Evolutionary conservation across 2,113 vertebrate genomes (phyloP).

Genomic region (Sinosuthora webbiana): DNA sequence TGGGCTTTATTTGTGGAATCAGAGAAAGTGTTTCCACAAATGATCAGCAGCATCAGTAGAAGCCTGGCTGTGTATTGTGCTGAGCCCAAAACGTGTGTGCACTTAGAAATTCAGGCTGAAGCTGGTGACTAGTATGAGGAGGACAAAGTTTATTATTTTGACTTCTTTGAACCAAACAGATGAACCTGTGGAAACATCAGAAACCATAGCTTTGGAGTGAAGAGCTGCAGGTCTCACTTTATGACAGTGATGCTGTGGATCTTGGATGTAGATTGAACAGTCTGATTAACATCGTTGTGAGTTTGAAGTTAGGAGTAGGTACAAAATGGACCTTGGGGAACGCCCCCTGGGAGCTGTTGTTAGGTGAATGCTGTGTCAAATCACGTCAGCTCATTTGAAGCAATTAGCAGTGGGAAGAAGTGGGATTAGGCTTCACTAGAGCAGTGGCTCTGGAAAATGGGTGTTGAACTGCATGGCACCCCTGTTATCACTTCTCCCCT

Average conservation of each 20-base stretch:
- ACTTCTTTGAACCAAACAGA: background rate
- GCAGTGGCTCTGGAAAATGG: background rate
- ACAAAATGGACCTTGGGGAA: background rate
- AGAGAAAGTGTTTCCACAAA: background rate
- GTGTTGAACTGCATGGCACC: accelerated
- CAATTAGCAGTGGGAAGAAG: background rate
- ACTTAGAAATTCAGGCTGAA: background rate
- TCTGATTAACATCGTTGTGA: background rate
- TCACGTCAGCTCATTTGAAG: accelerated
- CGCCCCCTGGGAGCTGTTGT: background rate
- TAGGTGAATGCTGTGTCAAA: background rate
- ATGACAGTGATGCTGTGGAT: background rate
- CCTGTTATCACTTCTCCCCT: accelerated
- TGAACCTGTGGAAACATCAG: background rate
- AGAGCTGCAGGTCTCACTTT: background rate
- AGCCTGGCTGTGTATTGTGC: background rate
- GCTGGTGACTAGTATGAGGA: background rate
- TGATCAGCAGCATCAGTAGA: background rate
- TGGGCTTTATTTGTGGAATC: background rate
- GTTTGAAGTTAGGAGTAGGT: background rate
- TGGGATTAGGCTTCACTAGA: background rate
- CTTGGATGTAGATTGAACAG: background rate
- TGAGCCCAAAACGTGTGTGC: background rate
- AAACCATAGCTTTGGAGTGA: background rate
- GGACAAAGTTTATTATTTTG: background rate